Evolutionary conservation across 2,113 vertebrate species (phyloP), one percentile per base, ranked within the genome.

Genomic region (Sinocyclocheilus rhinocerous): DNA sequence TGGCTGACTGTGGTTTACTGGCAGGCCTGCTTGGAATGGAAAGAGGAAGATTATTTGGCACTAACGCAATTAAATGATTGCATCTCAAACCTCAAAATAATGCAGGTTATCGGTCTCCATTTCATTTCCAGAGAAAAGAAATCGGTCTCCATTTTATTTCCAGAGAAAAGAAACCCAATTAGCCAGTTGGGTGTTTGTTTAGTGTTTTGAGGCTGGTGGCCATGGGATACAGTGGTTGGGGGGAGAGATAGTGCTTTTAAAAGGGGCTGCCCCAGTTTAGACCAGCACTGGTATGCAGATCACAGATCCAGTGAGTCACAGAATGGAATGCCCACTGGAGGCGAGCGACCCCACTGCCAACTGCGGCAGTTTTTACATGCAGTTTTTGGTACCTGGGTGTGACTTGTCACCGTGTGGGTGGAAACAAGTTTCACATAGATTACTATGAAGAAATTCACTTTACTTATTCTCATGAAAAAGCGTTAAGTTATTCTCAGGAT

Each of bases 201-300:
- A 75, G 59, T 88, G 57, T 84, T 89, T 76, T 69, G 59, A 83
- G 55, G 9, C 39, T 33, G 81, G 90, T 90, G 89, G 82, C 86
- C 26, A 13, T 86, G 84, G 84, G 84, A 86, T 16, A 13, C 69
- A 52, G 50, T 16, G 76, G 78, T 18, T 20, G 36, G 36, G 73
- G 39, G 33, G 55, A 65, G 18, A 45, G 78, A 75, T 12, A 36
- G 76, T 39, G 18, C 80, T 85, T 77, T 63, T 65, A 42, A 78
- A 83, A 73, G 61, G 48, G 83, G 55, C 78, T 86, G 81, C 61
- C 84, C 85, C 48, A 84, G 52, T 86, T 83, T 61, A 84, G 84
- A n/a, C 26, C 69, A 59, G 76, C 33, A 73, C 24, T 88, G 90
- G 87, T 79, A 85, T 87, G 84, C 52, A 83, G 83, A 84, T 75